These are phyloP conservation scores for Momotus momota DNA, from an alignment of 2,797 vertebrate species.

Conservation along the genomic window DNA sequence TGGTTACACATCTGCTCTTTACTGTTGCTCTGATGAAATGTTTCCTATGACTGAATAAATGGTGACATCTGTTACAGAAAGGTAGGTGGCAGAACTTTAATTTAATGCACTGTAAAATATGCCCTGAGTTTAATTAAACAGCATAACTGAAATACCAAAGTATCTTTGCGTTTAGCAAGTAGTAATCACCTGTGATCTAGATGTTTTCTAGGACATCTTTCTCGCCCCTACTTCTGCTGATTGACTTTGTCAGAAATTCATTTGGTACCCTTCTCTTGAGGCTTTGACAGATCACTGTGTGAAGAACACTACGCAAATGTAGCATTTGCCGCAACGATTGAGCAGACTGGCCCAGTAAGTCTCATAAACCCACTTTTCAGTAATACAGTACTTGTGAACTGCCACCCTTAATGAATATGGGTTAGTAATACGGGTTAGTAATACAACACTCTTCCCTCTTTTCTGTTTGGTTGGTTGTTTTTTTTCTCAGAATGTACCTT, in stretches of 20 bases:
- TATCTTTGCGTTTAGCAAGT: neutral
- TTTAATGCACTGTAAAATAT: neutral
- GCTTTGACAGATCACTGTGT: neutral
- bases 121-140: neutral
- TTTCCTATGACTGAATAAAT: conserved; percentile 6
- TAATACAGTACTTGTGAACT: neutral
- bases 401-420: neutral
- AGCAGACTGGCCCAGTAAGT: neutral
- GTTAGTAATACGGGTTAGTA: neutral
- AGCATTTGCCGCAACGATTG: neutral
- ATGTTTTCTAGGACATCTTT: neutral
- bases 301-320: neutral
- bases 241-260: neutral
- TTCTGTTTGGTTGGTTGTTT: neutral
- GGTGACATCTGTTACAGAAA: conserved; percentile 24
- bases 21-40: conserved; percentile 13
- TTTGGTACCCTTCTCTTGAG: neutral
- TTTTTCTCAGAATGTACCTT: neutral
- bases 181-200: neutral
- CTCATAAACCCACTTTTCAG: neutral
- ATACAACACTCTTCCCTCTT: neutral
- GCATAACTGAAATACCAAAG: neutral
- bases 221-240: neutral
- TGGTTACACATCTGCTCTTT: conserved; percentile 16
- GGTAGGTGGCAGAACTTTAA: conserved; percentile 33